Evolutionary conservation across 1,140 invertebrate genomes (phyloP), one percentile per base, ranked within the genome.

Genomic region (Xylocopa sonorina): DNA sequence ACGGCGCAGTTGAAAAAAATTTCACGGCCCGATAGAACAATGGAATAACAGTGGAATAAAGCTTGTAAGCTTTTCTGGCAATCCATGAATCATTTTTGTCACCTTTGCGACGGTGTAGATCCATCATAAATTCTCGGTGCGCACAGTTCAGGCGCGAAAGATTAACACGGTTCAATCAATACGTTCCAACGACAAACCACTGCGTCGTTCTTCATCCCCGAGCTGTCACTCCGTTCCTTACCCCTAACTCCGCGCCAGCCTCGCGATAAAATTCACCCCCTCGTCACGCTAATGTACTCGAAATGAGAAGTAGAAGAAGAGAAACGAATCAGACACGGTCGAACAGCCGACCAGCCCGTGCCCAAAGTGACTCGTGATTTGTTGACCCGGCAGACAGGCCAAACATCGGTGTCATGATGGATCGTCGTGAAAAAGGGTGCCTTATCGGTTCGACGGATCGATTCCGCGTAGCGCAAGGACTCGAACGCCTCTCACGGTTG

Each of bases 391-490:
- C 10, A 41, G 62, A 41, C 48, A 53, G 57, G 58, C 60, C 82
- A 79, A 83, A 79, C 63, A 73, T 69, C 69, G 51, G 69, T 24
- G 29, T 29, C 68, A 83, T 83, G 68, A 83, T 83, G 67, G 80
- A 84, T 84, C 69, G 67, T 34, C 27, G 38, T 7, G 76, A 48
- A 79, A 83, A 78, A 80, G 53, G 27, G 51, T 27, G 34, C 32
- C 60, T 71, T 73, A 73, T 51, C 74, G 67, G 46, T 12, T 46
- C 21, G 43, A 21, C 29, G 60, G 83, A 76, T 83, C 72, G 71
- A 80, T 81, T 75, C 38, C 50, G 10, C 55, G 32, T 41, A 55
- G 41, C 21, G 67, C 38, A 81, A 81, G 48, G 68, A 50, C 38
- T 60, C 55, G 43, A 29, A 53, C 27, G 14, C 18, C 12, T 24